Conservation (phyloP, 1,140 invertebrate species). For the Bombus breviceps region DNA sequence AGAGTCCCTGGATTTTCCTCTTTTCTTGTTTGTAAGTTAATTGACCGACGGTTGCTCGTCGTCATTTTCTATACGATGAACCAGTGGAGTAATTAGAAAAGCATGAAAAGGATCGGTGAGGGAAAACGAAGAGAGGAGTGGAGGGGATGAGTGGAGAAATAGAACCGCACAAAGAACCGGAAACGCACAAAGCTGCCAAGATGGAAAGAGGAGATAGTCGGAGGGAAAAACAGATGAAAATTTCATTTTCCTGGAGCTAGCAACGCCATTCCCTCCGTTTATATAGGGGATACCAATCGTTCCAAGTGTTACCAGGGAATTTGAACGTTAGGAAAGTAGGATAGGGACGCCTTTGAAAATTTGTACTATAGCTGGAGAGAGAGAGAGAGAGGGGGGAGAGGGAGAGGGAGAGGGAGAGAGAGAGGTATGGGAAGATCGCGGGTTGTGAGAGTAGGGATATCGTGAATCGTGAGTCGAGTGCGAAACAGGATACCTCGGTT, state of each 20-base stretch:
- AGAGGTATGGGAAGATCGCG: not conserved
- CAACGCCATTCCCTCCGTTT: not conserved
- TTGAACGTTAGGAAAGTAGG: not conserved
- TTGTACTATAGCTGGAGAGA: not conserved
- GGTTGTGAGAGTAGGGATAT: not conserved
- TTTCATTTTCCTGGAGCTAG: not conserved
- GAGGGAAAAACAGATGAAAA: not conserved
- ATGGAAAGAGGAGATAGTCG: not conserved
- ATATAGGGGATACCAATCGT: not conserved
- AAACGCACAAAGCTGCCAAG: not conserved
- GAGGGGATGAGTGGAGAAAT: not conserved
- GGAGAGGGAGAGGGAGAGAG: not conserved
- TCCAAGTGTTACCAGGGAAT: not conserved
- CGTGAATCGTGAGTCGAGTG: not conserved
- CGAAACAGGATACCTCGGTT: not conserved
- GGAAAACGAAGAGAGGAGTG: not conserved
- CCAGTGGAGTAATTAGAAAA: constrained; percentile 21
- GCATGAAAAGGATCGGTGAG: not conserved
- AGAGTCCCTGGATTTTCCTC: not conserved
- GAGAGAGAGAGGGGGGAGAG: too few species aligned
- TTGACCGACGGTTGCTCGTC: constrained; percentile 12
- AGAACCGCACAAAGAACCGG: constrained; percentile 4
- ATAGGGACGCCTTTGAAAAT: not conserved
- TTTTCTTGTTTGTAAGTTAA: constrained; percentile 48
- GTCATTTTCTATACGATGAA: constrained; percentile 22